These are phyloP conservation scores for Nipponia nippon DNA, from an alignment of 2,113 vertebrate genomes.

Conservation along the genomic window DNA sequence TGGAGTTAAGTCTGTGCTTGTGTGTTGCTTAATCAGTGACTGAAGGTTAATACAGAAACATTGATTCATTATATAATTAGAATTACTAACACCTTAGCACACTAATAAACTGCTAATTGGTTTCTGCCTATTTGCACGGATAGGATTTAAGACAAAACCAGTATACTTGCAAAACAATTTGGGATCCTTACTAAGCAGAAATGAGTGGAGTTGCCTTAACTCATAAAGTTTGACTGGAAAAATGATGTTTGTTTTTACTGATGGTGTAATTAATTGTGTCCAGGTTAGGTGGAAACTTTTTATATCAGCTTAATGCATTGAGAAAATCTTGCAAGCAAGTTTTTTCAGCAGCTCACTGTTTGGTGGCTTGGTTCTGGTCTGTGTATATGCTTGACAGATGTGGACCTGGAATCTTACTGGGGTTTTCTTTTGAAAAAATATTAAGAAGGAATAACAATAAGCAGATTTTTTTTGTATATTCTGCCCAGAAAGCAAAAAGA, in stretches of 20 bases:
- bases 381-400: conserved; percentile 40
- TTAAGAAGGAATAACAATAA: neutral
- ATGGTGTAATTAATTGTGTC: neutral
- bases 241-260: neutral
- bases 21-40: neutral
- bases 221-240: conserved; percentile 5
- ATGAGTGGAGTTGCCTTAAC: neutral
- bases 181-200: neutral
- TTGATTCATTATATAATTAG: conserved; percentile 29
- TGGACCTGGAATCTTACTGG: neutral
- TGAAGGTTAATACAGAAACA: neutral
- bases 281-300: neutral
- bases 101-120: conserved; percentile 31
- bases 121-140: conserved; percentile 50
- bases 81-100: conserved; percentile 7
- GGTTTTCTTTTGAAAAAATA: neutral
- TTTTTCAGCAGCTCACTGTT: neutral
- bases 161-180: neutral
- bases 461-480: neutral
- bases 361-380: neutral
- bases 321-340: neutral
- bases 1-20: conserved; percentile 3
- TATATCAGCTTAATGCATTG: neutral
- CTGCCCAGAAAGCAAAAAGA: neutral
- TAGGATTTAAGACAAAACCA: conserved; percentile 19